Percentiles rank a stretch among this genome's conserved stretches.
Conservation (phyloP, 1,140 invertebrate genomes). For the Zaprionus gabonicus region DNA sequence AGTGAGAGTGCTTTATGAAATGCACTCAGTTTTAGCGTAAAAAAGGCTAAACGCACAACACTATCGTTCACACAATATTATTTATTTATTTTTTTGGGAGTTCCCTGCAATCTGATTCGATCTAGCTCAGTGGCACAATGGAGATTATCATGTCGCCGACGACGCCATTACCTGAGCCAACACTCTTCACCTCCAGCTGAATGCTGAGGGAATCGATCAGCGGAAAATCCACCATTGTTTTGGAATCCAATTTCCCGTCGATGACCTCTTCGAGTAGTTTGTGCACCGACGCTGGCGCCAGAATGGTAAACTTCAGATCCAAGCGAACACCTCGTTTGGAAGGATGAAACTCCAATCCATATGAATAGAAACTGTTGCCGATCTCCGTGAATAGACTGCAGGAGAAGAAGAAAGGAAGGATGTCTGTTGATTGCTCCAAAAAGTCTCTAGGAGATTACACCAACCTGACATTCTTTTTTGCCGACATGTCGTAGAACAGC, state of each 20-base stretch:
- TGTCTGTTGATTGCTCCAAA: background rate
- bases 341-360: background rate
- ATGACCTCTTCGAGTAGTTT: conserved; percentile 17
- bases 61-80: background rate
- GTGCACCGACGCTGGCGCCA: conserved; percentile 2
- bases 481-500: conserved; percentile 17
- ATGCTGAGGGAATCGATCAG: background rate
- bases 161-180: background rate
- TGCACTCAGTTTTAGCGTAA: background rate
- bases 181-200: conserved; percentile 19
- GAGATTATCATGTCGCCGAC: background rate
- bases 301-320: conserved; percentile 11
- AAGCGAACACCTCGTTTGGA: background rate
- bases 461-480: background rate
- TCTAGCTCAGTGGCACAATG: conserved; percentile 5
- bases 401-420: background rate
- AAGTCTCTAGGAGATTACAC: background rate
- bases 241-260: conserved; percentile 12
- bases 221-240: background rate
- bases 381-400: conserved; percentile 14
- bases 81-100: background rate
- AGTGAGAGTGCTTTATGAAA: background rate
- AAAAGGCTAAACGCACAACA: background rate
- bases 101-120: background rate
- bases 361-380: conserved; percentile 21